phyloP scores from a whole-genome alignment of 2,888 invertebrate species.

The Laspeyria flexula region DNA sequence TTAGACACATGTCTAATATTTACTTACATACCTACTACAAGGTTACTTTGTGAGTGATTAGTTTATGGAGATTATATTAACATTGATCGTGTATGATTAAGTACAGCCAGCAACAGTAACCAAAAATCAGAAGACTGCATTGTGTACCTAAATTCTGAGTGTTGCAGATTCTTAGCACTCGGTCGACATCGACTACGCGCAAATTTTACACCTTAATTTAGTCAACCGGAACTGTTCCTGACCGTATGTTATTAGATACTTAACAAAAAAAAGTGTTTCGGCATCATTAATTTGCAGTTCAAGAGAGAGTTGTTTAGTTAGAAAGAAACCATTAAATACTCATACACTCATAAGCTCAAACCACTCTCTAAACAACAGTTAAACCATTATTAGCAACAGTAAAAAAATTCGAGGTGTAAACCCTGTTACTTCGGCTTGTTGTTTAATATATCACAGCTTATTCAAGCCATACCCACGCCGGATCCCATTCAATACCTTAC shows the following conservation, averaged over 20 bases:
- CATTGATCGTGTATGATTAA: not conserved
- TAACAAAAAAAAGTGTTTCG: not conserved
- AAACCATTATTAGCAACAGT: slow-evolving; percentile 22
- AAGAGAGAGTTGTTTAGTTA: not conserved
- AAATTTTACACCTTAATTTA: too few relatives aligned
- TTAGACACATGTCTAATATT: slow-evolving; percentile 42
- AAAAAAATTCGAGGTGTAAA: slow-evolving; percentile 23
- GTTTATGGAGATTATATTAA: not conserved
- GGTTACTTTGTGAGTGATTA: slow-evolving; percentile 11
- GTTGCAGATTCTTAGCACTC: too few relatives aligned
- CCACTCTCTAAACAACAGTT: slow-evolving; percentile 24
- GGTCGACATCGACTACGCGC: too few relatives aligned
- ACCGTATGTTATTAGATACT: too few relatives aligned
- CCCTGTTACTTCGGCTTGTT: slow-evolving; percentile 22
- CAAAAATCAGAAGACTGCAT: too few relatives aligned
- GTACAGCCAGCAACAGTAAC: too few relatives aligned
- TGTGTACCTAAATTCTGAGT: too few relatives aligned
- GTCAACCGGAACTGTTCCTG: not conserved
- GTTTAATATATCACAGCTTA: slow-evolving; percentile 33
- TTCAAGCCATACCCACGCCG: slow-evolving; percentile 23
- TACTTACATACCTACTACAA: slow-evolving; percentile 23
- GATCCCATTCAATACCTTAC: slow-evolving; percentile 38
- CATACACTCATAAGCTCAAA: too few relatives aligned
- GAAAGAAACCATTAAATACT: not conserved
- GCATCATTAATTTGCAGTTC: too few relatives aligned